Percentiles rank a stretch among this genome's conserved stretches.
These are phyloP conservation scores for Salmo trutta DNA, from an alignment of 2,797 vertebrate species.

Conservation along the genomic window DNA sequence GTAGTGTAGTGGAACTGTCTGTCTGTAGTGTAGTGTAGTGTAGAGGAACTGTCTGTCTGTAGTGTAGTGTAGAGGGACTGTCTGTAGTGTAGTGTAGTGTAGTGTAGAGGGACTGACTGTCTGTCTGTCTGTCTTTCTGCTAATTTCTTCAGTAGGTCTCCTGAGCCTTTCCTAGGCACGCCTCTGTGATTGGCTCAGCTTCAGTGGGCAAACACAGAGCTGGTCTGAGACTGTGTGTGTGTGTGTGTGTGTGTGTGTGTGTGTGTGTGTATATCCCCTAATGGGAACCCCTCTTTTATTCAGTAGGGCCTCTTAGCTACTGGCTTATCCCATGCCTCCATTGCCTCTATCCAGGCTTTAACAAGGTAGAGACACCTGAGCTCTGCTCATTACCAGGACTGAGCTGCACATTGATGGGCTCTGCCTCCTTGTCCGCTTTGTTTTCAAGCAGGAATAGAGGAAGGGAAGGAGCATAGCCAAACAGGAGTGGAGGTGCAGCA, in stretches of 20 bases:
- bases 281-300: not conserved
- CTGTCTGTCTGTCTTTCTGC: not conserved
- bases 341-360: not conserved
- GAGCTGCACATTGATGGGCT: not conserved
- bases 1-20: not conserved
- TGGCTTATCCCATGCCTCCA: not conserved
- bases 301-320: not conserved
- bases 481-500: not conserved
- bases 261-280: not conserved
- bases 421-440: not conserved
- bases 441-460: not conserved
- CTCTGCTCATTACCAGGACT: not conserved
- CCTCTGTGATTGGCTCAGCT: slow-evolving; percentile 25
- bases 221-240: slow-evolving; percentile 23
- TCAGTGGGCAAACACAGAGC: slow-evolving; percentile 58
- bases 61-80: not conserved
- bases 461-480: not conserved
- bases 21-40: not conserved
- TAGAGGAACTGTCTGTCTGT: not conserved
- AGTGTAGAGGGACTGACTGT: no score
- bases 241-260: not conserved
- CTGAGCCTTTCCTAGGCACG: not conserved
- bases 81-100: not conserved
- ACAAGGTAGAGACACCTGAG: slow-evolving; percentile 1
- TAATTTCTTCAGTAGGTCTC: not conserved